Conservation (phyloP, 2,113 vertebrate genomes). For the Asarcornis scutulata region DNA sequence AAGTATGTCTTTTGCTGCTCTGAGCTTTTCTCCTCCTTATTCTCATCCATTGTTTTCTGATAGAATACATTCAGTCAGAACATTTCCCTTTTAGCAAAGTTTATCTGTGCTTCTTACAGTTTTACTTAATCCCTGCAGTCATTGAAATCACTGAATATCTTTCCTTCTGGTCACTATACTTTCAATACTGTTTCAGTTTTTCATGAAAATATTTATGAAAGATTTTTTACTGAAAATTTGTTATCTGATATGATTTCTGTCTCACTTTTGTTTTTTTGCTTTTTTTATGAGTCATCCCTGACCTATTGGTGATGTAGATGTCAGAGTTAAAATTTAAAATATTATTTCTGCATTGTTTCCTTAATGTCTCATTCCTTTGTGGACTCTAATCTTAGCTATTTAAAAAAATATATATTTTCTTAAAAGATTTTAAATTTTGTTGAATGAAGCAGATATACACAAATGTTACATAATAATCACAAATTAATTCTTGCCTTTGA, state of each 20-base stretch:
- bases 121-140: neutral
- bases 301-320: neutral
- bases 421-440: neutral
- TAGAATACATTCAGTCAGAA: neutral
- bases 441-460: neutral
- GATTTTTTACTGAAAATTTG: neutral
- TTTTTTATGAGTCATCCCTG: neutral
- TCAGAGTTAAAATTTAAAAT: neutral
- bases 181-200: neutral
- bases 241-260: neutral
- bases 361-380: neutral
- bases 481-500: neutral
- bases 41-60: neutral
- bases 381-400: neutral
- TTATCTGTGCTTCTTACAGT: neutral
- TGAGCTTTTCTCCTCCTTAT: neutral
- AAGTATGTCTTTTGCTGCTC: neutral
- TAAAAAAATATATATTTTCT: neutral
- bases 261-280: neutral
- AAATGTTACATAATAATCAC: neutral
- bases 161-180: neutral
- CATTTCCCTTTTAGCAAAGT: neutral
- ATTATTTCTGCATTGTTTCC: neutral
- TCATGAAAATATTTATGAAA: neutral
- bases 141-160: neutral